Evolutionary conservation across 2,797 vertebrate genomes (phyloP).

Genomic region (Salarias fasciatus): DNA sequence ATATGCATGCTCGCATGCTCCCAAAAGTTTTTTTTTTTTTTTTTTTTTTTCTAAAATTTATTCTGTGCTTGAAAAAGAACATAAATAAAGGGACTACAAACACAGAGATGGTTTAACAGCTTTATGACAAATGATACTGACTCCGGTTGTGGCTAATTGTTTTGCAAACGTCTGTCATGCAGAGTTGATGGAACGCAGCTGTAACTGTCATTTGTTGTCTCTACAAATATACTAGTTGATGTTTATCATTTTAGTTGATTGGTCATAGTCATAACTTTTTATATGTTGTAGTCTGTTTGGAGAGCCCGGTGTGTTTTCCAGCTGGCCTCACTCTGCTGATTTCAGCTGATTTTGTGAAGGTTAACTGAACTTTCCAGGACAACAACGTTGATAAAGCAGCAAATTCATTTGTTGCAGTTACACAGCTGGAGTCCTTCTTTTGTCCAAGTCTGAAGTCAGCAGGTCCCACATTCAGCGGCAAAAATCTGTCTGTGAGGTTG

Average conservation of each 20-base stretch:
- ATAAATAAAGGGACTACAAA: neutral
- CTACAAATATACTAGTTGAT: neutral
- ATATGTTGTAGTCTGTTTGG: neutral
- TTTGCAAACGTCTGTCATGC: neutral
- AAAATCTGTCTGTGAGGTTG: neutral
- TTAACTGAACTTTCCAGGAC: neutral
- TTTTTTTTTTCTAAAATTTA: no score
- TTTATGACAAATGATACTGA: constrained; percentile 1
- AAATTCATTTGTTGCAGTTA: neutral
- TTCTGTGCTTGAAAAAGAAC: no score
- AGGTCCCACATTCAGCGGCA: neutral
- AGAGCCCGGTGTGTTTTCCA: neutral
- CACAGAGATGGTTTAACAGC: neutral
- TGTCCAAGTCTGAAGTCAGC: neutral
- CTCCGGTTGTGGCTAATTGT: constrained; percentile 14
- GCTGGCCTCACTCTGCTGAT: neutral
- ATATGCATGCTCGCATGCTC: no score
- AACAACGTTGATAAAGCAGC: neutral
- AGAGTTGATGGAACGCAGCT: neutral
- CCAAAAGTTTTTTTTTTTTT: no score
- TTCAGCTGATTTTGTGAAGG: neutral
- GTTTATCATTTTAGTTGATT: constrained; percentile 1
- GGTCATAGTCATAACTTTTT: neutral
- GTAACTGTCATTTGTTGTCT: neutral
- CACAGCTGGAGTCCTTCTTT: neutral